Base-by-base conservation (phyloP, 2,797 vertebrate genomes). In the Masticophis lateralis region DNA sequence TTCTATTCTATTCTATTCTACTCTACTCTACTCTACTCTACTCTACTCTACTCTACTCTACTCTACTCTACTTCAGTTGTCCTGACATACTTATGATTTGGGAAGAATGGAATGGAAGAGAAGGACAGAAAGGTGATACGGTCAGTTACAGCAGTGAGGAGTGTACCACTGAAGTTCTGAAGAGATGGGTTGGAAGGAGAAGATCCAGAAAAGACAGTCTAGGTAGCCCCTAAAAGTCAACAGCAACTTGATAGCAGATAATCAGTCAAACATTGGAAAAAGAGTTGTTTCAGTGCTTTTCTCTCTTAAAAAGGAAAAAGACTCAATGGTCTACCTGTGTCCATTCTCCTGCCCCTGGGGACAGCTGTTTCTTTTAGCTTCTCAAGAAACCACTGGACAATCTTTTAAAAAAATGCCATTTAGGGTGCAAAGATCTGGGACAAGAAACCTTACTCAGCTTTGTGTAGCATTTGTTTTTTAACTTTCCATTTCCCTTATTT, bases 291-390 rank as follows among this genome's bases (percentile, higher is more conserved):
- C 66, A 8, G 22, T 18, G 20, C 20, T 13, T 37, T 3, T 22
- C 13, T 22, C 25, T 37, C 2, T 28, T 57, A 69, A 69, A 4
- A 32, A 69, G 16, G 8, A 2, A 88, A 56, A 5, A 8, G 51
- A 7, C 2, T 0, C 27, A 32, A 63, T 16, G 18, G 28, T 55
- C 1, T 22, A 25, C 0, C 28, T 25, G 16, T 43, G 0, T 11
- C 22, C 14, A 22, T 25, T 87, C 47, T 86, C 61, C 22, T 63
- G 18, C 28, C 12, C 6, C 18, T 22, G 18, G 11, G 43, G 5
- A 53, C 12, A 66, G 63, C 1, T 14, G 63, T n/a, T 53, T 13
- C 25, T 87, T 51, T 14, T 22, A 18, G 6, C 12, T 20, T 27
- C 5, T 0, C 14, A 51, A 79, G 18, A 20, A 60, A 28, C 4